A percentile compares a stretch with the other conserved stretches of the same genome.
These are phyloP conservation scores for Drosophila nigricruria DNA, from an alignment of 2,888 invertebrate genomes.

Conservation along the genomic window DNA sequence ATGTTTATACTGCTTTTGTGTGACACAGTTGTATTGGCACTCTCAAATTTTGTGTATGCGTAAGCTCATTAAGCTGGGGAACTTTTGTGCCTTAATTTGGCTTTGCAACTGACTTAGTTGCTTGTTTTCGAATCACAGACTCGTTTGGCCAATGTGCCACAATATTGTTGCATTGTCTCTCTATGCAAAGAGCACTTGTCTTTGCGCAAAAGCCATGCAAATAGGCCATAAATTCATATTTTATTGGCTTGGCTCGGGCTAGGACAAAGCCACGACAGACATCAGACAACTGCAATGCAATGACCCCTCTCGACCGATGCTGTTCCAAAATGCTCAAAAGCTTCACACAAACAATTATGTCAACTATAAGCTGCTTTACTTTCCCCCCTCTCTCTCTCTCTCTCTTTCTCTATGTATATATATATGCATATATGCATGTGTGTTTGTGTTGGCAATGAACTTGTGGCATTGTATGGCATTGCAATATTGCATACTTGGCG, in stretches of 20 bases:
- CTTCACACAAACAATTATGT: slow-evolving; percentile 59
- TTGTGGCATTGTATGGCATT: slow-evolving; percentile 65
- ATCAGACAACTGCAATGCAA: slow-evolving; percentile 39
- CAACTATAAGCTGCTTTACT: slow-evolving; percentile 42
- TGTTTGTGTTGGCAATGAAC: slow-evolving; percentile 57
- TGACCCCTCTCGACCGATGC: slow-evolving; percentile 20
- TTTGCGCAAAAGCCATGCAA: slow-evolving; percentile 68
- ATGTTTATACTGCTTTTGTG: background rate
- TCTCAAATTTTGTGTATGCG: slow-evolving; percentile 35
- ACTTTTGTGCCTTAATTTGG: slow-evolving; percentile 60
- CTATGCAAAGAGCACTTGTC: slow-evolving; percentile 27
- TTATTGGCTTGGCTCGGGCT: slow-evolving; percentile 65
- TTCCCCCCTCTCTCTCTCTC: background rate
- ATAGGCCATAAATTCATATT: slow-evolving; percentile 77
- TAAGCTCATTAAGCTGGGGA: slow-evolving; percentile 73
- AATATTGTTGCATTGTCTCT: slow-evolving; percentile 52
- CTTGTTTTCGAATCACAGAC: slow-evolving; percentile 30
- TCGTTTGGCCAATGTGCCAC: slow-evolving; percentile 31
- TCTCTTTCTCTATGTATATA: no score
- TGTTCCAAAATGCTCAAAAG: slow-evolving; percentile 29
- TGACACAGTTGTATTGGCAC: slow-evolving; percentile 33
- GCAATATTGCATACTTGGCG: slow-evolving; percentile 56
- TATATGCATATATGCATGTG: background rate
- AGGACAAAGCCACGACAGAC: slow-evolving; percentile 33
- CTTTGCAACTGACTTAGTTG: slow-evolving; percentile 53